Evolutionary conservation across 2,888 invertebrate genomes (phyloP), one percentile per base, ranked within the genome.

Genomic region (Mesoligia furuncula): DNA sequence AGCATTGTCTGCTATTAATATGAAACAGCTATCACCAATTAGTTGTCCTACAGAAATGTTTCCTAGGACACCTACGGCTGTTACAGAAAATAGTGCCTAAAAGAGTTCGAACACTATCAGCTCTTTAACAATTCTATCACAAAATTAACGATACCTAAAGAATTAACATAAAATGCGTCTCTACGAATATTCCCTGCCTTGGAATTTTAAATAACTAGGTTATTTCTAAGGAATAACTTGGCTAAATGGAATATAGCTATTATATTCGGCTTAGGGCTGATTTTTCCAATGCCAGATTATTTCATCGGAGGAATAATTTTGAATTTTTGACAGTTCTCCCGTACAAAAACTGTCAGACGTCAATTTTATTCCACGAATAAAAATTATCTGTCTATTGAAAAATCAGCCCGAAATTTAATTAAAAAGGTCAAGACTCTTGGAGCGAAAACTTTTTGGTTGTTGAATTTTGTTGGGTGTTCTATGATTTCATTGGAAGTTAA

Each of bases 141-240:
- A 57, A 66, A 83, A 64, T 73, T 42, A 57, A 77, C 51, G 51
- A 57, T 69, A 59, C 36, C 65, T 61, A 77, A 42, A 66, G 68
- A 73, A 80, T 86, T 87, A 72, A 39, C 80, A 85, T 83, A 78
- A 80, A 85, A 31, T 69, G 17, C 27, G 57, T 61, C 57, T 39
- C 31, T 57, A 65, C 15, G 71, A 73, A 75, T 66, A 67, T 78
- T 70, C 75, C 9, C 54, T 8, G 67, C 5, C 66, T 70, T 83
- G 70, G 66, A 83, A 75, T 83, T 77, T 88, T 75, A 80, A 75
- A 77, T 83, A 85, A 83, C 78, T 84, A 78, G 79, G 73, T 81
- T 85, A 85, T 81, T 75, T 68, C 73, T 45, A n/a, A 83, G 75
- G 59, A 68, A 74, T 77, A 87, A 77, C 69, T 85, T 73, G 31